Base-by-base conservation (phyloP, 1,140 invertebrate genomes). In the Mesaphorura yosii region DNA sequence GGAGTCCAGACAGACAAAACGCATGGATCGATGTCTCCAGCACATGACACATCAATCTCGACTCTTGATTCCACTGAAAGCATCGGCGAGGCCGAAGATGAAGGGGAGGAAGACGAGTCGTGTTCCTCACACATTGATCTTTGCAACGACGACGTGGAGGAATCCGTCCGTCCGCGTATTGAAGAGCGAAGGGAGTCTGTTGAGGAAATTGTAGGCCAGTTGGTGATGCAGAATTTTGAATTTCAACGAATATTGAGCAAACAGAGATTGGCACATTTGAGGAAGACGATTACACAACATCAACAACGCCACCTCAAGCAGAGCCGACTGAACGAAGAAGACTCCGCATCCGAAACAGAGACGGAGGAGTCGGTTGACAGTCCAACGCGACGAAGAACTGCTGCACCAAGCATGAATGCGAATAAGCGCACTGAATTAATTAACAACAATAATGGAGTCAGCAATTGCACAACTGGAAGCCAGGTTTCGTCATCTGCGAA, bases 181-280 rank as follows among this genome's bases (percentile, higher is more conserved):
- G 59, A 62, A 65, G 50, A 64, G 62, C 29, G 65, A 66, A 44
- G 65, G 64, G 53, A 73, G 78, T 69, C 82, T 78, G 70, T 86
- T 28, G 83, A 85, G 62, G 77, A 84, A 64, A 87, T 90, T 27
- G 84, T 89, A 22, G 79, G 83, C 15, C 83, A 88, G 65, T 72
- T 89, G 19, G 70, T 89, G 1, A 82, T 86, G 76, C 81, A 88
- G 64, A 88, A 84, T 64, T 76, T 83, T 60, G 84, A 88, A 59
- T 86, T 88, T 54, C 83, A 88, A 57, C 79, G 81, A 51, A 74
- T 86, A 20, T 68, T 86, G 14, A 83, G 80, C 48, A 81, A 79
- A 64, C 82, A 80, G 64, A 69, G 75, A 70, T 67, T 79, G 69
- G 62, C 77, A 65, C 70, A 75, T 42, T 69, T 77, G 44, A 74